Evolutionary conservation across 2,113 vertebrate species (phyloP), one percentile per base, ranked within the genome.

Genomic region (Harpagus bidentatus): DNA sequence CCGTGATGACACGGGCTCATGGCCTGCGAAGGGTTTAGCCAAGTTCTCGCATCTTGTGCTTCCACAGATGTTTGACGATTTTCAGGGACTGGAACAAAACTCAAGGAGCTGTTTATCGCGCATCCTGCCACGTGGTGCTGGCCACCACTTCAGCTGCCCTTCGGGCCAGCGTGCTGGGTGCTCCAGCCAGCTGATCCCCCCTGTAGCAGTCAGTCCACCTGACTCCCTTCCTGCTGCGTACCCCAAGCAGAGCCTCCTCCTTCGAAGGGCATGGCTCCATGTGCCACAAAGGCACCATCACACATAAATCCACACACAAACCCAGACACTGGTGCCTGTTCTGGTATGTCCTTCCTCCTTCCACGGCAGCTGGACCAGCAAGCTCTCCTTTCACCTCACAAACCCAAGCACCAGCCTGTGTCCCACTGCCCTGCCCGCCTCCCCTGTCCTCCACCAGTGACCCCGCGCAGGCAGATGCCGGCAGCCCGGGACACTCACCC

Each of bases 401-500:
- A 21, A 11, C 14, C 25, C 40, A 6, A 11, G 14, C 3, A 2
- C 36, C 2, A 2, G 8, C 43, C 50, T 0, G 1, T 4, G 36
- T 28, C 42, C 58, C 2, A 1, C 10, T 3, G 19, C 38, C 43
- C 52, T 12, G 29, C 45, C n/a, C 4, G 0, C 22, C 43, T 8
- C 69, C 79, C 23, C 32, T 3, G 1, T 4, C 7, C n/a, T 7
- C 31, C 19, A 13, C 22, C 6, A 1, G 6, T 6, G 9, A 31
- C 36, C 56, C 34, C 15, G 2, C 3, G 5, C 40, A 25, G 16
- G 26, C 45, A 11, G 45, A 12, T 1, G 3, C 78, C 1, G 5
- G 11, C 25, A 34, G 25, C 28, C 36, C 32, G 5, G 48, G 38
- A 22, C 55, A 31, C 96, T 99, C 97, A 99, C 99, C 99, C 22